These are phyloP conservation scores for Rugalucina vietnamica DNA, from an alignment of 2,888 invertebrate species.

Conservation along the genomic window DNA sequence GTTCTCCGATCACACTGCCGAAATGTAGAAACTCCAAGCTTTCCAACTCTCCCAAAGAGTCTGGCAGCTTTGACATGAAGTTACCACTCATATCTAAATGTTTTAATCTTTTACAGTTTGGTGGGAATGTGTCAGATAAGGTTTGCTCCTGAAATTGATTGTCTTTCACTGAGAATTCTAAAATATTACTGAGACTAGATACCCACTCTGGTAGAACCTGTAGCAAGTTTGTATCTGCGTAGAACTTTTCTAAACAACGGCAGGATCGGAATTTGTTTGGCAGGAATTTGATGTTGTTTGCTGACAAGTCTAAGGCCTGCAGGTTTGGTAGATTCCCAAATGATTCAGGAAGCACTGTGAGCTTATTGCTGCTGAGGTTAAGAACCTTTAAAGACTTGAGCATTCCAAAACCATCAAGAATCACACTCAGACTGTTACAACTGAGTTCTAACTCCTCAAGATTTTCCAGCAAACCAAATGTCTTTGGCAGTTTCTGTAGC, in stretches of 20 bases:
- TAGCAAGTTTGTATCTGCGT: slow-evolving; percentile 68
- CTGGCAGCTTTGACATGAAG: slow-evolving; percentile 74
- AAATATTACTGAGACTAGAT: slow-evolving; percentile 57
- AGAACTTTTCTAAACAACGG: slow-evolving; percentile 66
- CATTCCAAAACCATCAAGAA: slow-evolving; percentile 70
- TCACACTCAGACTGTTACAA: slow-evolving; percentile 59
- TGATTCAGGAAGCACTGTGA: slow-evolving; percentile 65
- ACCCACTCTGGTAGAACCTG: slow-evolving; percentile 71
- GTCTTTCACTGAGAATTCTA: slow-evolving; percentile 70
- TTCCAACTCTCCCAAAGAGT: slow-evolving; percentile 70
- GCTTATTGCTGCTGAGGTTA: slow-evolving; percentile 70
- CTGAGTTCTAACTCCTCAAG: slow-evolving; percentile 67
- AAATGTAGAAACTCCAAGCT: slow-evolving; percentile 72
- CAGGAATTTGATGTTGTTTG: slow-evolving; percentile 67
- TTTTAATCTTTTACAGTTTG: slow-evolving; percentile 61
- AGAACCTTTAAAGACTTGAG: slow-evolving; percentile 67
- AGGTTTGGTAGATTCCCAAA: slow-evolving; percentile 68
- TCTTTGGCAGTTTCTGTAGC: slow-evolving; percentile 64
- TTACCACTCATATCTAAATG: slow-evolving; percentile 75
- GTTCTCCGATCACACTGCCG: slow-evolving; percentile 77
- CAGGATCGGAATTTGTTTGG: slow-evolving; percentile 65
- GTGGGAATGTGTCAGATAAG: slow-evolving; percentile 66
- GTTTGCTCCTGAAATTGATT: slow-evolving; percentile 68
- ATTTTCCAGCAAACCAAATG: slow-evolving; percentile 63
- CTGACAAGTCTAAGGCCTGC: slow-evolving; percentile 72